A percentile compares a stretch with the other conserved stretches of the same genome.
These are phyloP conservation scores for Hydriomena furcata DNA, from an alignment of 2,888 invertebrate genomes.

Conservation along the genomic window DNA sequence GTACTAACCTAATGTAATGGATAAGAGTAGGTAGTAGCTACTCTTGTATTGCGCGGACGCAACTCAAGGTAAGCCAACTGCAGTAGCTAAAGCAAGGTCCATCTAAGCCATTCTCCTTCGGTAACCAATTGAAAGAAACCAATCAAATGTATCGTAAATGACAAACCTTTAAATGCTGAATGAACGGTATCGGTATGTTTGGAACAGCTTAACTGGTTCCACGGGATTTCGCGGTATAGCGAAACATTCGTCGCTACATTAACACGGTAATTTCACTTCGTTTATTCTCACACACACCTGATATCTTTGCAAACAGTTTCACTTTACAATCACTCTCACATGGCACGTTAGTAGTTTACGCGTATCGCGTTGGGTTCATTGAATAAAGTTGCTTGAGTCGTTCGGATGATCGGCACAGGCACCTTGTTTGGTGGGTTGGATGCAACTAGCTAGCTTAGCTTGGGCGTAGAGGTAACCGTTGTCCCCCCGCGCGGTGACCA, in stretches of 20 bases:
- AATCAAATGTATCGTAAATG: conserved; percentile 29
- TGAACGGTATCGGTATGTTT: conserved; percentile 20
- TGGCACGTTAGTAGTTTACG: conserved; percentile 45
- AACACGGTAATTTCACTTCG: conserved; percentile 13
- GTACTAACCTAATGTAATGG: neutral
- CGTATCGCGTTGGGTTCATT: conserved; percentile 49
- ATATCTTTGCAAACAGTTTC: conserved; percentile 48
- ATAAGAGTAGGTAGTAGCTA: neutral
- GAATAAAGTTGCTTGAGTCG: conserved; percentile 40
- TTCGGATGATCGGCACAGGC: conserved; percentile 44
- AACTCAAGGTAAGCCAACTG: conserved; percentile 25
- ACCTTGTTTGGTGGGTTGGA: conserved; percentile 42
- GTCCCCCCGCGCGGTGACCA: conserved; percentile 53
- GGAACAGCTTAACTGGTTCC: conserved; percentile 31
- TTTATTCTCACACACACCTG: too few relatives aligned
- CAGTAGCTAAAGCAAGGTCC: conserved; percentile 23
- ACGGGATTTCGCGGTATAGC: conserved; percentile 27
- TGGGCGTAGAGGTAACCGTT: conserved; percentile 38
- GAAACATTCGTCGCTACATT: conserved; percentile 19
- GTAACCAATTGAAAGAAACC: conserved; percentile 64
- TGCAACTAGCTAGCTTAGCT: conserved; percentile 60
- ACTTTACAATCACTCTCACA: conserved; percentile 71
- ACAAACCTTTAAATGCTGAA: conserved; percentile 30
- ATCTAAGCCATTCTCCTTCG: conserved; percentile 61
- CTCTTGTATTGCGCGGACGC: conserved; percentile 17